A percentile compares a stretch with the other conserved stretches of the same genome.
Evolutionary conservation across 2,797 vertebrate genomes (phyloP).

Genomic region (Alca torda): DNA sequence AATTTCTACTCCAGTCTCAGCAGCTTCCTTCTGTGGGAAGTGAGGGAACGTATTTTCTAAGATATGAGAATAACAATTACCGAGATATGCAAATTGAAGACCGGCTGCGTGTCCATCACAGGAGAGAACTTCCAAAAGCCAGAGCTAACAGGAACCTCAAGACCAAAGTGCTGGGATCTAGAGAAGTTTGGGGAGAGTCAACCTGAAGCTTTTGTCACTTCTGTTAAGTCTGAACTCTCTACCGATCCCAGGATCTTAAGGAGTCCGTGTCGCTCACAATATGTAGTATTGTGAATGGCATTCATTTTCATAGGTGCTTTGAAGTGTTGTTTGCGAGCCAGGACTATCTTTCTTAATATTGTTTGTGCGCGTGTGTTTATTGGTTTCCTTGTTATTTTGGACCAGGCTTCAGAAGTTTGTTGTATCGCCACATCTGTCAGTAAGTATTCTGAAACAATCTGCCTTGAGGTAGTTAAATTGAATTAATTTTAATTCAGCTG

Average conservation of each 20-base stretch:
- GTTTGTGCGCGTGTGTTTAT: neutral
- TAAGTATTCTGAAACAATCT: neutral
- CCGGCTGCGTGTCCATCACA: rapidly evolving
- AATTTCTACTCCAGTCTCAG: neutral
- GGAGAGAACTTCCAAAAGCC: neutral
- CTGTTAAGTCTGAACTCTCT: neutral
- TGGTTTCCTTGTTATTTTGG: neutral
- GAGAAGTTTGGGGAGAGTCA: neutral
- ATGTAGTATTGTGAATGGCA: neutral
- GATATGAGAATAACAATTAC: neutral
- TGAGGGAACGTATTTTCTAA: neutral
- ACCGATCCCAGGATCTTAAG: neutral
- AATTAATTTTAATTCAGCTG: neutral
- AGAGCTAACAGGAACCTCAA: neutral
- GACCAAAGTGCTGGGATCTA: neutral
- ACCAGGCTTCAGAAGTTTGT: neutral
- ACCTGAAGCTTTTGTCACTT: neutral
- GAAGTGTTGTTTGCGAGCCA: neutral
- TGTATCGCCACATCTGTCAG: neutral
- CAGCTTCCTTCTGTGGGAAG: neutral
- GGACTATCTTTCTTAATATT: neutral
- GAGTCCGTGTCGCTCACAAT: neutral
- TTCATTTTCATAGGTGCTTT: neutral
- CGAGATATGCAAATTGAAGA: neutral
- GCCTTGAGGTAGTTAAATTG: neutral